These are phyloP conservation scores for Agelaius phoeniceus DNA, from an alignment of 2,113 vertebrate genomes.

Conservation along the genomic window DNA sequence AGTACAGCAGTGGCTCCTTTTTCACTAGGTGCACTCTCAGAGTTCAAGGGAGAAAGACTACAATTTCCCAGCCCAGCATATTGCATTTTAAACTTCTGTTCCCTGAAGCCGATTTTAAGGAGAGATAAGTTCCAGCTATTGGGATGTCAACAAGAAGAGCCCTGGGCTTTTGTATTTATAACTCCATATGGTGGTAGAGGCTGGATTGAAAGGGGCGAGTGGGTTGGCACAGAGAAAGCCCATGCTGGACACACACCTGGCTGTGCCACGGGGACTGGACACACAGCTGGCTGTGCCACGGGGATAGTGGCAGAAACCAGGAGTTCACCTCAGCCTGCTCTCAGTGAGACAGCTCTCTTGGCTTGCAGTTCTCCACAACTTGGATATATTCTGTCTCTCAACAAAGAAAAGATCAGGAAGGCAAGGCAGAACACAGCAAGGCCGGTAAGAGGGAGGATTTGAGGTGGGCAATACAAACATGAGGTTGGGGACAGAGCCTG, in stretches of 20 bases:
- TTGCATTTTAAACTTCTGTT: constrained; percentile 19
- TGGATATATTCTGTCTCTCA: background rate
- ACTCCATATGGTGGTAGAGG: background rate
- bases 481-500: background rate
- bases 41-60: constrained; percentile 41
- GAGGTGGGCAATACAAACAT: background rate
- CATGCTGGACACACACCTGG: accelerated
- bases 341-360: background rate
- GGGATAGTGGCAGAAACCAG: background rate
- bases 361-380: background rate
- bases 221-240: background rate
- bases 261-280: background rate
- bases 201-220: accelerated
- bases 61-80: constrained; percentile 10
- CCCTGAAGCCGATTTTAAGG: background rate
- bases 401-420: background rate
- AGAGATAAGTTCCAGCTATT: background rate
- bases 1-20: background rate
- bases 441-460: background rate
- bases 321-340: background rate
- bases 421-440: background rate
- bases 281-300: background rate
- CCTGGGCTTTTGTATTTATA: background rate
- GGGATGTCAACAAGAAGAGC: background rate
- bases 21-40: constrained; percentile 2